phyloP scores from a whole-genome alignment of 2,113 vertebrate genomes.

The Anser brachyrhynchus region DNA sequence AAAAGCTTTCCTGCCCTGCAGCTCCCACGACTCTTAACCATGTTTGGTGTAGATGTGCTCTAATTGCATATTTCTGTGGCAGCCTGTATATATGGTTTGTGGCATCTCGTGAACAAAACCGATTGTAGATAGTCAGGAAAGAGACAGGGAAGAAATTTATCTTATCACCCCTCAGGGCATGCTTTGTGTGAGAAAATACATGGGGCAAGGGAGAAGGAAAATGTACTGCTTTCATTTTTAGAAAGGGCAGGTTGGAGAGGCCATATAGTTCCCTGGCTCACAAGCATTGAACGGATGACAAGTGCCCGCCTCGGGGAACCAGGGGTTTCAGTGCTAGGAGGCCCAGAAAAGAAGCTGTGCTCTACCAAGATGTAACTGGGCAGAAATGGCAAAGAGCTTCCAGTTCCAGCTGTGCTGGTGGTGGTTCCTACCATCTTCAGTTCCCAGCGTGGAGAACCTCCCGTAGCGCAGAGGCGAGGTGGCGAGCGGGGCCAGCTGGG shows the following conservation, averaged over 20 bases:
- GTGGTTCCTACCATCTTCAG: neutral
- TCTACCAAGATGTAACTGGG: neutral
- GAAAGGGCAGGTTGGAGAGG: neutral
- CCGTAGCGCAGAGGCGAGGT: fast-evolving
- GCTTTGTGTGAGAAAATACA: neutral
- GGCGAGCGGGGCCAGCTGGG: neutral
- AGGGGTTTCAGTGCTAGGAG: neutral
- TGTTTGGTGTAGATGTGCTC: neutral
- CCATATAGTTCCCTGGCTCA: neutral
- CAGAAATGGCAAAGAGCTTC: neutral
- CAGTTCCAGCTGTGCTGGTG: neutral
- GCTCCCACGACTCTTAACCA: neutral
- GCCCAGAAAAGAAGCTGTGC: neutral
- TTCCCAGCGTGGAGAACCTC: neutral
- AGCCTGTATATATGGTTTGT: neutral
- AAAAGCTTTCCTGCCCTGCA: neutral
- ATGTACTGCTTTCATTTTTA: neutral
- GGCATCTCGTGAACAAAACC: neutral
- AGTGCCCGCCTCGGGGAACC: fast-evolving
- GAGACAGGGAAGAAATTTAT: neutral
- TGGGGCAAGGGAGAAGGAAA: neutral
- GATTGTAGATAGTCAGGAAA: neutral
- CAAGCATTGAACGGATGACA: neutral
- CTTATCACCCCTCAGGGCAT: neutral
- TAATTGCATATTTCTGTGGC: neutral